Conservation (phyloP, 2,797 vertebrate species). For the Chaenodraco wilsoni region DNA sequence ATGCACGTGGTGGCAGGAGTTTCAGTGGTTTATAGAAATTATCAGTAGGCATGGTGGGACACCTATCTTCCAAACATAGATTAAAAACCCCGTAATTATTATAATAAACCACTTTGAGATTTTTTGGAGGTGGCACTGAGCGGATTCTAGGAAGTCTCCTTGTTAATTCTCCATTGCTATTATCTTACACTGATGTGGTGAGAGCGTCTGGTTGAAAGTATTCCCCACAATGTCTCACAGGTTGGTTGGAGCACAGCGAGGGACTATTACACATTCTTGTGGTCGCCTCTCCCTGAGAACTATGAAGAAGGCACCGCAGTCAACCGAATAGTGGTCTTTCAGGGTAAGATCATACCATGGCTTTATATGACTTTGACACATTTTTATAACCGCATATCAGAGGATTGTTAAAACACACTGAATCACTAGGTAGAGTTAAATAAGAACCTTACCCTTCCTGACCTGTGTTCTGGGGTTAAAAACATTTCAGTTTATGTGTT, state of each 20-base stretch:
- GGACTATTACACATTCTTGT: slow-evolving; percentile 99
- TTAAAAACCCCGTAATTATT: slow-evolving; percentile 38
- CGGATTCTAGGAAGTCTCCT: slow-evolving; percentile 50
- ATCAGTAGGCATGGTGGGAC: slow-evolving; percentile 12
- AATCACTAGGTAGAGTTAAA: slow-evolving; percentile 51
- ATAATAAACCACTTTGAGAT: slow-evolving; percentile 46
- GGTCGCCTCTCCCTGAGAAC: slow-evolving; percentile 96
- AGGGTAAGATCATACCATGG: slow-evolving; percentile 86
- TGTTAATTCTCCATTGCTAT: slow-evolving; percentile 63
- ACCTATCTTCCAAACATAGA: slow-evolving; percentile 19
- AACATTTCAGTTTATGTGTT: slow-evolving; percentile 50
- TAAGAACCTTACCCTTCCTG: slow-evolving; percentile 38
- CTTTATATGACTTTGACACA: slow-evolving; percentile 70
- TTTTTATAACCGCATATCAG: slow-evolving; percentile 65
- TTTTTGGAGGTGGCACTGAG: slow-evolving; percentile 55
- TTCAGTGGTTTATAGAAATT: slow-evolving; percentile 45
- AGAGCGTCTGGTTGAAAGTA: slow-evolving; percentile 52
- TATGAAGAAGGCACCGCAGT: slow-evolving; percentile 92
- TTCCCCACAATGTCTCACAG: slow-evolving; percentile 81
- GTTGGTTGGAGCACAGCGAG: slow-evolving; percentile 99
- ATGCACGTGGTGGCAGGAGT: slow-evolving; percentile 46
- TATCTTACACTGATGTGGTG: slow-evolving; percentile 68
- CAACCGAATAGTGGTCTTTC: slow-evolving; percentile 94
- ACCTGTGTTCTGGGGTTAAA: slow-evolving; percentile 52
- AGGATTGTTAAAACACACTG: slow-evolving; percentile 60